phyloP scores from a whole-genome alignment of 2,888 invertebrate species.

The Rhyacophila evoluta region DNA sequence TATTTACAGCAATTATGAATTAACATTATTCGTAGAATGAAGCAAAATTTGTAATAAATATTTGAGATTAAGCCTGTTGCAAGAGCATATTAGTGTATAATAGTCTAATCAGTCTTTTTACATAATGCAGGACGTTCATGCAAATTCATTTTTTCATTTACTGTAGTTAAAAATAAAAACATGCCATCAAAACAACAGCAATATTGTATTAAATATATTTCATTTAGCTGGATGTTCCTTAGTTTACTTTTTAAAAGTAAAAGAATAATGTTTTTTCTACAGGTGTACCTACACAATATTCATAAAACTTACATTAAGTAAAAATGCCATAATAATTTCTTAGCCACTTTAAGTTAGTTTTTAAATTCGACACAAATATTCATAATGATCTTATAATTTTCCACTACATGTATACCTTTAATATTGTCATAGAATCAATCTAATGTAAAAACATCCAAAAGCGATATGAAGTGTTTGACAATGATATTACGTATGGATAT shows the following conservation, averaged over 20 bases:
- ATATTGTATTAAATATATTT: slow-evolving; percentile 26
- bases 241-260: slow-evolving; percentile 25
- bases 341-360: background rate
- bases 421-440: slow-evolving; percentile 51
- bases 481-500: slow-evolving; percentile 47
- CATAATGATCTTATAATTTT: slow-evolving; percentile 31
- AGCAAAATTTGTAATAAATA: slow-evolving; percentile 2
- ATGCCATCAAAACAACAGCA: background rate
- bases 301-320: slow-evolving; percentile 27
- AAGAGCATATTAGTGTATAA: slow-evolving; percentile 7
- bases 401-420: slow-evolving; percentile 44
- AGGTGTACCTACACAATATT: slow-evolving; percentile 18
- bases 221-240: background rate
- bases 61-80: background rate
- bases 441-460: slow-evolving; percentile 51
- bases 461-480: slow-evolving; percentile 40
- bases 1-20: slow-evolving; percentile 17
- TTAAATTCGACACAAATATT: slow-evolving; percentile 25
- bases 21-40: background rate
- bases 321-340: slow-evolving; percentile 16
- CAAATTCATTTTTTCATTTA: slow-evolving; percentile 27
- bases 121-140: slow-evolving; percentile 16
- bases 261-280: slow-evolving; percentile 23
- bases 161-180: background rate
- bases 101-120: slow-evolving; percentile 48